These are phyloP conservation scores for Perca schrenkii DNA, from an alignment of 2,113 vertebrate species.

Conservation along the genomic window DNA sequence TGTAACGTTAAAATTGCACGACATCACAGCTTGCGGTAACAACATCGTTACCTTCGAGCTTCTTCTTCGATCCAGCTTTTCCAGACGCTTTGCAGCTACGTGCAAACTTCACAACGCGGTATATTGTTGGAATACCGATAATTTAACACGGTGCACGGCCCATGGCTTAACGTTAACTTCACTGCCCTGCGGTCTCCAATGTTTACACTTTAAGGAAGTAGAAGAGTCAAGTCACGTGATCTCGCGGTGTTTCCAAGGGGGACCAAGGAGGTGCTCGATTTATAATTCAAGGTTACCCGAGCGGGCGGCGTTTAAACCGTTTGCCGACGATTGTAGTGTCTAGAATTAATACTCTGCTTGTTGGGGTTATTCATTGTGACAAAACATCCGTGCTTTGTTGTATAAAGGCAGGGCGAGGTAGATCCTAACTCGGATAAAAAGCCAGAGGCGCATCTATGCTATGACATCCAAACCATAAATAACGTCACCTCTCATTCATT, in stretches of 20 bases:
- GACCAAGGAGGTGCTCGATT: slow-evolving; percentile 19
- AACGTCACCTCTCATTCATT: neutral
- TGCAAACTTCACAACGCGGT: neutral
- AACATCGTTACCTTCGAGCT: slow-evolving; percentile 38
- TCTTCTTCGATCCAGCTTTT: neutral
- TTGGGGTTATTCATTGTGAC: neutral
- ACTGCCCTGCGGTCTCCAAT: neutral
- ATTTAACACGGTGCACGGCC: neutral
- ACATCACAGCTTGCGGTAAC: neutral
- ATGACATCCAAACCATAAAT: neutral
- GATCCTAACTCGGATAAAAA: neutral
- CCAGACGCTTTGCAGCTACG: neutral
- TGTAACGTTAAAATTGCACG: neutral
- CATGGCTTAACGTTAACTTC: neutral
- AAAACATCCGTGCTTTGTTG: neutral
- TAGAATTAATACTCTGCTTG: neutral
- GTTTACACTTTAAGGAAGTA: slow-evolving; percentile 84
- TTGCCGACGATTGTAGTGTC: rapidly evolving
- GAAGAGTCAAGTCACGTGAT: slow-evolving; percentile 29
- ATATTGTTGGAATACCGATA: neutral
- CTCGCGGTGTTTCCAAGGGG: slow-evolving; percentile 68
- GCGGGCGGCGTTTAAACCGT: slow-evolving; percentile 34
- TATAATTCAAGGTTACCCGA: rapidly evolving
- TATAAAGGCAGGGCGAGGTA: neutral
- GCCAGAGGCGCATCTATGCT: neutral